Percentiles rank a stretch among this genome's conserved stretches.
These are phyloP conservation scores for Torymus tubicola DNA, from an alignment of 2,888 invertebrate species.

Conservation along the genomic window DNA sequence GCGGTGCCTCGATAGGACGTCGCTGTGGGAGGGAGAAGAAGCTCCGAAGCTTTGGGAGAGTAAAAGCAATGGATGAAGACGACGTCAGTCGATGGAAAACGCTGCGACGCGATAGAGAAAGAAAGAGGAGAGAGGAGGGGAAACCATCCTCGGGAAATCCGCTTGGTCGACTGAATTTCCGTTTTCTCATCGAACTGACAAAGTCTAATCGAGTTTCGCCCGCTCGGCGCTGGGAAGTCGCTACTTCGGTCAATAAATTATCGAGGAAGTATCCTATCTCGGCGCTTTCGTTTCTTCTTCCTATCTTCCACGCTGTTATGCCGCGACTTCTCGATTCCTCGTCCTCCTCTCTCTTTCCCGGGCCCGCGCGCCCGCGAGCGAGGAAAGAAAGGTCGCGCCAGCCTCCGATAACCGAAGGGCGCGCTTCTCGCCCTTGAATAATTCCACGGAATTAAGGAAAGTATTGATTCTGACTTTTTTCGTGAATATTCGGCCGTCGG, in stretches of 20 bases:
- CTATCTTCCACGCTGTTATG: background rate
- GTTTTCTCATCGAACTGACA: constrained; percentile 66
- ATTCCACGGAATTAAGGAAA: constrained; percentile 37
- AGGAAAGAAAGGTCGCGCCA: no score
- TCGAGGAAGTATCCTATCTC: constrained; percentile 64
- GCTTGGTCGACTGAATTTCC: constrained; percentile 65
- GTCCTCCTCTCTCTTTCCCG: background rate
- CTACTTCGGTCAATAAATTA: constrained; percentile 65
- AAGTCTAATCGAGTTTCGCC: constrained; percentile 67
- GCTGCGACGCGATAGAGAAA: constrained; percentile 13
- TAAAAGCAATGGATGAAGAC: constrained; percentile 23
- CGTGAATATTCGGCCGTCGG: background rate
- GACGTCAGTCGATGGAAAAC: constrained; percentile 30
- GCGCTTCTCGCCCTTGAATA: constrained; percentile 40
- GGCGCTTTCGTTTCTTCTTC: constrained; percentile 25
- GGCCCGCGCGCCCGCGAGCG: no score
- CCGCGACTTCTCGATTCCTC: background rate
- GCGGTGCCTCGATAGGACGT: background rate
- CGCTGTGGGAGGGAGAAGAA: background rate
- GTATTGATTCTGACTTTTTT: constrained; percentile 27
- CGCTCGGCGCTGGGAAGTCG: constrained; percentile 58
- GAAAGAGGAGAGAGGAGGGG: constrained; percentile 40
- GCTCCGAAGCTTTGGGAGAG: constrained; percentile 6
- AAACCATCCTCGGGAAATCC: constrained; percentile 63
- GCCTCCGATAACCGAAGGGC: constrained; percentile 7